A percentile compares a stretch with the other conserved stretches of the same genome.
Evolutionary conservation across 2,888 invertebrate genomes (phyloP).

Genomic region (Zygothrica quintamaculata): DNA sequence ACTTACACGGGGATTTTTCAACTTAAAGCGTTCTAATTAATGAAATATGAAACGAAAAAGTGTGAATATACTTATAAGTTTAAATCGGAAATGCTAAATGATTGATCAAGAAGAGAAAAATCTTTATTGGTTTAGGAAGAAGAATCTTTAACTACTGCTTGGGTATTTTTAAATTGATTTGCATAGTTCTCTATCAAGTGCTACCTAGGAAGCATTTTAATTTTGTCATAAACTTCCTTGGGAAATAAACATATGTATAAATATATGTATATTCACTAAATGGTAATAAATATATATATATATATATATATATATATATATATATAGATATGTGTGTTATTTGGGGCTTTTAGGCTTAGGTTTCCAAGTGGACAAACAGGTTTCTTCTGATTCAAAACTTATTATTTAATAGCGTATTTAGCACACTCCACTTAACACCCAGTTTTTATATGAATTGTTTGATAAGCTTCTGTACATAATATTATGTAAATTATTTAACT

Average conservation of each 20-base stretch:
- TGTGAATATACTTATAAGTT: conserved; percentile 41
- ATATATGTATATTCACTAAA: background rate
- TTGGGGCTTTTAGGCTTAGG: conserved; percentile 27
- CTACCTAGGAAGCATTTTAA: conserved; percentile 69
- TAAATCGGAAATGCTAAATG: conserved; percentile 67
- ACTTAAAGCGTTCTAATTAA: conserved; percentile 57
- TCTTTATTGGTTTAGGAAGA: conserved; percentile 1
- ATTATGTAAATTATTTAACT: conserved; percentile 61
- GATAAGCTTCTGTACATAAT: conserved; percentile 57
- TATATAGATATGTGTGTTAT: conserved; percentile 3
- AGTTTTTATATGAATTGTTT: conserved; percentile 40
- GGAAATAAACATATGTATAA: background rate
- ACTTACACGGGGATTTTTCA: conserved; percentile 73
- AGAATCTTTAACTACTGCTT: too few relatives aligned
- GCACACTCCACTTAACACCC: conserved; percentile 68
- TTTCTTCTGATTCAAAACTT: conserved; percentile 43
- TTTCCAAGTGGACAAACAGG: conserved; percentile 51
- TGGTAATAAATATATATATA: conserved; percentile 11
- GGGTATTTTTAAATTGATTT: too few relatives aligned
- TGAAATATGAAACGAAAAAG: conserved; percentile 24
- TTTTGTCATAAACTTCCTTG: conserved; percentile 11
- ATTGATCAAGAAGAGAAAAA: conserved; percentile 25
- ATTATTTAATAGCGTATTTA: conserved; percentile 47
- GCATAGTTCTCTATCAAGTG: conserved; percentile 33
- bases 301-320: background rate